Evolutionary conservation across 2,797 vertebrate species (phyloP).

Genomic region (Nyctalus aviator): DNA sequence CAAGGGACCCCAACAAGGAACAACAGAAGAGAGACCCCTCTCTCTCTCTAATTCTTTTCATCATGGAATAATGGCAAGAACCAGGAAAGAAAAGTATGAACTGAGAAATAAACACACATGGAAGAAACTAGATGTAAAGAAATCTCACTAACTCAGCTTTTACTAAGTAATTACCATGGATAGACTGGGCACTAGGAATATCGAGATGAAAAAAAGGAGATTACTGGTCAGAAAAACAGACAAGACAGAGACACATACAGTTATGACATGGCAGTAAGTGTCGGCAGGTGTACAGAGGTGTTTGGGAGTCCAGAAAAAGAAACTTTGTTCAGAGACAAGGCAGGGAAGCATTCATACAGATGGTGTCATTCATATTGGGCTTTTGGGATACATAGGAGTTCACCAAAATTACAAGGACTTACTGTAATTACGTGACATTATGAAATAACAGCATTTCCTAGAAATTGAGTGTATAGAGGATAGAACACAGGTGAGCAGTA

Average conservation of each 20-base stretch:
- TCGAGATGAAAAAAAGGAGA: background rate
- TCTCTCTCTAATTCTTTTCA: slow-evolving; percentile 26
- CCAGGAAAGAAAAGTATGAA: background rate
- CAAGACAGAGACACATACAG: background rate
- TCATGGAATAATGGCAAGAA: background rate
- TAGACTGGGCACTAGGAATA: background rate
- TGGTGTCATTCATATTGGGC: background rate
- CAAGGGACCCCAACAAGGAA: background rate
- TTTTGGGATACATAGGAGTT: background rate
- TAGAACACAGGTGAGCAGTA: background rate
- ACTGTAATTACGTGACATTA: background rate
- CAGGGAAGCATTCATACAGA: slow-evolving; percentile 20
- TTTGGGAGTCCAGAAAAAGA: background rate
- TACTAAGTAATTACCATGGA: background rate
- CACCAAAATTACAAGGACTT: background rate
- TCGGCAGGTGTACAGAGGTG: background rate
- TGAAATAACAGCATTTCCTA: background rate
- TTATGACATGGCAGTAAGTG: background rate
- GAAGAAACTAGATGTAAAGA: background rate
- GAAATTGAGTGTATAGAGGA: background rate
- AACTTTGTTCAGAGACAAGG: background rate
- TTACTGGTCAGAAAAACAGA: background rate
- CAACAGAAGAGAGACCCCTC: too few species aligned
- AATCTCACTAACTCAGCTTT: background rate
- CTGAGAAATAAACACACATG: background rate